Evolutionary conservation across 2,797 vertebrate genomes (phyloP), one percentile per base, ranked within the genome.

Genomic region (Bovichtus variegatus): DNA sequence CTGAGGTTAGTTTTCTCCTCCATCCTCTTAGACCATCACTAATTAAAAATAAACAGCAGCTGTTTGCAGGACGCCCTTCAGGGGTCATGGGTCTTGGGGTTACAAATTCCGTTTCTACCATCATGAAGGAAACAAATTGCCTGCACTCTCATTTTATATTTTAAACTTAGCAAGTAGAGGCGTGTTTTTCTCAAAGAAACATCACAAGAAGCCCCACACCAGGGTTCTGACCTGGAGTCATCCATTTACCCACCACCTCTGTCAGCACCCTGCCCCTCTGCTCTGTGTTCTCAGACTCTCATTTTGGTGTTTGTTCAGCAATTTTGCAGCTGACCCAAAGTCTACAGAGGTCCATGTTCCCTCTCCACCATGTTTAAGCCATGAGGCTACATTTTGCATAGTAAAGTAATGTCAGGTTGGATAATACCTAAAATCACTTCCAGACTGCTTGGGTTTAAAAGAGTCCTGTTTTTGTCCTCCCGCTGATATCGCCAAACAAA

Each of bases 21-120:
- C 50, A 68, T 73, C 9, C 59, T 55, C n/a, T 70, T 61, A 74
- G 71, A 73, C 63, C 72, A 67, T 59, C 61, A 40, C 72, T 91
- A 89, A 93, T 93, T 93, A 90, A 93, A 94, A 92, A 88, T 86
- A 93, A 94, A 93, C 87, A 82, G 65, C 80, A 83, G 86, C 87
- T 91, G 79, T 57, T 46, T 62, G 59, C 74, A 62, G 74, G 61
- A 83, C 36, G 51, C 71, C 81, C 75, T n/a, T n/a, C n/a, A n/a
- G n/a, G n/a, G n/a, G n/a, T 34, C 31, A 31, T 78, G 25, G 55
- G 57, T 69, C 71, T 40, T 31, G 51, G 31, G 73, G 73, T 66
- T 58, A n/a, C 9, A 67, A 71, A 82, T 87, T 83, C 64, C 59
- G 34, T 85, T 87, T 82, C 81, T 60, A 55, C 41, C 29, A 13